Conservation (phyloP, 2,888 invertebrate genomes). For the Stictocephala bisonia region DNA sequence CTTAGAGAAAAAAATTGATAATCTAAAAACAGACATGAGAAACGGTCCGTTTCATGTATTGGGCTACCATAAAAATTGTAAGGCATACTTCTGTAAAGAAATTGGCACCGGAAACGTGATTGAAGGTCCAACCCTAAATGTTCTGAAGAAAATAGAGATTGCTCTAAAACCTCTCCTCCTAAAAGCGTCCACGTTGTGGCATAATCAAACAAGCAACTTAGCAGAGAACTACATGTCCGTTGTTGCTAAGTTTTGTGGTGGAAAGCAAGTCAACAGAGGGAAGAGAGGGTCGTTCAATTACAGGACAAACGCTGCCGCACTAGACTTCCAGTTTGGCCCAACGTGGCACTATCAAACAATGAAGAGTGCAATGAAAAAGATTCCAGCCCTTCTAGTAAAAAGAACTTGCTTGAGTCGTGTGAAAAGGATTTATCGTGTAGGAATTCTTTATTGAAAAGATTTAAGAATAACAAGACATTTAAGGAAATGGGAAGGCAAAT, state of each 20-base stretch:
- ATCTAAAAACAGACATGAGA: conserved; percentile 40
- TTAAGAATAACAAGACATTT: not conserved
- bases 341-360: conserved; percentile 23
- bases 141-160: conserved; percentile 6
- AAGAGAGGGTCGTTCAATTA: conserved; percentile 30
- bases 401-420: conserved; percentile 28
- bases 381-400: conserved; percentile 21
- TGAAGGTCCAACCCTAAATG: conserved; percentile 27
- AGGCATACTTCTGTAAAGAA: conserved; percentile 3
- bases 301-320: conserved; percentile 30
- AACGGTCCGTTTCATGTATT: conserved; percentile 43
- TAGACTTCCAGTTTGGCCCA: conserved; percentile 35
- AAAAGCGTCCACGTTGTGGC: conserved; percentile 15
- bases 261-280: conserved; percentile 44
- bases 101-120: too few species aligned
- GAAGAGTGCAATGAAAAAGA: conserved; percentile 23
- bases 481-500: not conserved
- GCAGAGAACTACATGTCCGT: conserved; percentile 48
- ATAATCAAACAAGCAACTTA: conserved; percentile 48
- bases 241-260: conserved; percentile 45
- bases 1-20: conserved; percentile 26
- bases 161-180: conserved; percentile 45
- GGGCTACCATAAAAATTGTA: conserved; percentile 41
- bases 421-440: not conserved
- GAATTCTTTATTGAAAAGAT: conserved; percentile 15